These are phyloP conservation scores for Semibalanus balanoides DNA, from an alignment of 1,140 invertebrate species.

Conservation along the genomic window DNA sequence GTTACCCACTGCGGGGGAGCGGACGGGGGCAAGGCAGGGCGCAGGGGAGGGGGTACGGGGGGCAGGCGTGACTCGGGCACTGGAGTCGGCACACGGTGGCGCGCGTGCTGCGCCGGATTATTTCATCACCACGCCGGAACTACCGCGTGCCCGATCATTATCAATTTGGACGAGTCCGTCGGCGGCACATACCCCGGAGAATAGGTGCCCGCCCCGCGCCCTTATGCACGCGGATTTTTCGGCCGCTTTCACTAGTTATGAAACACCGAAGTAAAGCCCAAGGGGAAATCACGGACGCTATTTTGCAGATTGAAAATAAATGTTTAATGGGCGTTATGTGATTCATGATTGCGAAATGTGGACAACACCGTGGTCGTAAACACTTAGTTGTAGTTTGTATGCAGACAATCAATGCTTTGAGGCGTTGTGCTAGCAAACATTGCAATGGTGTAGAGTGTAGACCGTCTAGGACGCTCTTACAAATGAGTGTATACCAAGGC, in stretches of 20 bases:
- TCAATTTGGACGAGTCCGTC: not conserved
- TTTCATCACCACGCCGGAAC: not conserved
- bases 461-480: too few relatives aligned
- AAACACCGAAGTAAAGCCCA: not conserved
- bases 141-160: not conserved
- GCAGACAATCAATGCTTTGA: too few relatives aligned
- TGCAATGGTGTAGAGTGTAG: too few relatives aligned
- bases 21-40: too few relatives aligned
- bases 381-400: too few relatives aligned
- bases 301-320: constrained; percentile 1
- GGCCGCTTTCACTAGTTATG: not conserved
- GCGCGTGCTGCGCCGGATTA: not conserved
- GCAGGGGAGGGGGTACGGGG: too few relatives aligned
- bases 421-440: too few relatives aligned
- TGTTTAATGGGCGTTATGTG: not conserved
- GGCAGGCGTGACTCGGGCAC: not conserved
- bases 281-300: not conserved
- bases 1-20: not conserved
- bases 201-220: too few relatives aligned
- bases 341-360: not conserved
- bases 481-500: too few relatives aligned
- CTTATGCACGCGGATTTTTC: not conserved
- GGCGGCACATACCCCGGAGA: not conserved
- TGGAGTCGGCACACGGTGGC: not conserved
- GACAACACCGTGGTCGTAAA: not conserved